Percentiles rank a stretch among this genome's conserved stretches.
Evolutionary conservation across 2,888 invertebrate genomes (phyloP).

Genomic region (Eilema sororculum): DNA sequence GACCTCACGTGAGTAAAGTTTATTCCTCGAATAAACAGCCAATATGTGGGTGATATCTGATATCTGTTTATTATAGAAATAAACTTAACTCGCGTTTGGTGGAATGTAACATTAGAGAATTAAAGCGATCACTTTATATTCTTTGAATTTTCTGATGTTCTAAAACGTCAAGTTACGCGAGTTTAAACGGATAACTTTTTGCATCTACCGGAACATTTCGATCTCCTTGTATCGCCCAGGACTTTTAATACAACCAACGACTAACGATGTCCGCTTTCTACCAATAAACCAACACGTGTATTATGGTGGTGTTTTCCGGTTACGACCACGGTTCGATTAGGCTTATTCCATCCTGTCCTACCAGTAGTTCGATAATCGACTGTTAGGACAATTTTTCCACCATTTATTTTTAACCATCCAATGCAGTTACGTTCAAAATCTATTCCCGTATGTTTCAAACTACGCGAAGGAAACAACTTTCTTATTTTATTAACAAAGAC

Average conservation of each 20-base stretch:
- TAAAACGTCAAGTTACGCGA: neutral
- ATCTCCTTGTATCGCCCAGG: too few relatives aligned
- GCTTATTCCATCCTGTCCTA: too few relatives aligned
- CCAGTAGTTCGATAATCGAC: too few relatives aligned
- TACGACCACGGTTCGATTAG: neutral
- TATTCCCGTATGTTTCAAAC: slow-evolving; percentile 19
- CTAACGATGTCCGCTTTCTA: neutral
- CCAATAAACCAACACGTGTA: neutral
- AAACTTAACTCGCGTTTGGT: too few relatives aligned
- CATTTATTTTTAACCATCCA: neutral
- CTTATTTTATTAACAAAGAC: slow-evolving; percentile 38
- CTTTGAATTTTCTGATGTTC: neutral
- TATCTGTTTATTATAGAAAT: too few relatives aligned
- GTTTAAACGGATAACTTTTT: neutral
- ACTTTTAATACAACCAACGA: too few relatives aligned
- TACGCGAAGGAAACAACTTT: slow-evolving; percentile 21
- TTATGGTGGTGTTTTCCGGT: neutral
- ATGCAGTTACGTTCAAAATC: neutral
- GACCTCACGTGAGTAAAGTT: too few relatives aligned
- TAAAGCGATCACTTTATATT: neutral
- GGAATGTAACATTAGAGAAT: too few relatives aligned
- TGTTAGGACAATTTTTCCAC: too few relatives aligned
- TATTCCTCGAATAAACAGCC: too few relatives aligned
- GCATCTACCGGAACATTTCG: neutral
- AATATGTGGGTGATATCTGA: too few relatives aligned